Percentiles rank a stretch among this genome's conserved stretches.
Conservation (phyloP, 2,797 vertebrate species). For the Malurus splendens region DNA sequence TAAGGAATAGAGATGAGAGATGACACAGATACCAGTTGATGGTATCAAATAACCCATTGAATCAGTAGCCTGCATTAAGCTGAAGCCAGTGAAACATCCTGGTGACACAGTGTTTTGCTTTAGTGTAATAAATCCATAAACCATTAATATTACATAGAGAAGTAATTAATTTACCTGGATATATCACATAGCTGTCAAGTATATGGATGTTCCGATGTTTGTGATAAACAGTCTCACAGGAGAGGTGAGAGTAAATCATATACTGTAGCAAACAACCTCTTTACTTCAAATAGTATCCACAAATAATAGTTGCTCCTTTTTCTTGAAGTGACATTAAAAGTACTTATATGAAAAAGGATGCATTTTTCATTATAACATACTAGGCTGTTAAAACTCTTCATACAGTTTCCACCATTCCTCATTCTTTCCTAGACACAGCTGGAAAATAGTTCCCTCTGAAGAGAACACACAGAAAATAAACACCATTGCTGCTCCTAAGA, state of each 20-base stretch:
- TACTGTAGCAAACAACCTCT: neutral
- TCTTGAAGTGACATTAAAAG: neutral
- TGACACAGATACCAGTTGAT: neutral
- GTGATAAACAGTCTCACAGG: neutral
- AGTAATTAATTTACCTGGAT: neutral
- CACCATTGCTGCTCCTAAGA: neutral
- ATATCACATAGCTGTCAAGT: neutral
- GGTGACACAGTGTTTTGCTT: neutral
- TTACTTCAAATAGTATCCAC: neutral
- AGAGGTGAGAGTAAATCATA: neutral
- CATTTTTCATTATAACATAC: neutral
- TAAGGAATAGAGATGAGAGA: neutral
- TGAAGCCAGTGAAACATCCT: neutral
- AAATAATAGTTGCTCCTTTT: neutral
- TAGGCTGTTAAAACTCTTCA: neutral
- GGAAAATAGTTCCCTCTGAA: neutral
- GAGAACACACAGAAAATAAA: neutral
- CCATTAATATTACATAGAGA: neutral
- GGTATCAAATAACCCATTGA: neutral
- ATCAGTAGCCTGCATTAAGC: neutral
- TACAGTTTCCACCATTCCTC: neutral
- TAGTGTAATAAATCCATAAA: neutral
- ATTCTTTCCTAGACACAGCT: neutral
- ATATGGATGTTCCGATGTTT: neutral
- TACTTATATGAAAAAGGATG: neutral